Conservation (phyloP, 2,888 invertebrate genomes). For the Choristoneura rosaceana region DNA sequence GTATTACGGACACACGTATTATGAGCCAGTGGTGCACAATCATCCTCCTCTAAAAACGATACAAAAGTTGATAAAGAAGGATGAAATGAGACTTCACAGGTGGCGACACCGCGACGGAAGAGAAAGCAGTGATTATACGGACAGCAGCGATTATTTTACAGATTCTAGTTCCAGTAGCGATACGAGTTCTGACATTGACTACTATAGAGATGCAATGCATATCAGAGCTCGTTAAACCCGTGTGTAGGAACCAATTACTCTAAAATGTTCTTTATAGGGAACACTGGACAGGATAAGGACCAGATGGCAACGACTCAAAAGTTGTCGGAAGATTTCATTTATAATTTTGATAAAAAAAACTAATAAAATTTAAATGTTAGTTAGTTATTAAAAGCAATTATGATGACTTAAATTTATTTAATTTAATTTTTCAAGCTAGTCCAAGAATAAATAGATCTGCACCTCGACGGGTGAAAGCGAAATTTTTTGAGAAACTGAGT, state of each 20-base stretch:
- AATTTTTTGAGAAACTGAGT: too few relatives aligned
- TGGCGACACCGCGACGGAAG: constrained; percentile 35
- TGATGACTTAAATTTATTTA: too few relatives aligned
- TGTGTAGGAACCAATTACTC: too few relatives aligned
- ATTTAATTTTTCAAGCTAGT: too few relatives aligned
- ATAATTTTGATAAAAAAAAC: too few relatives aligned
- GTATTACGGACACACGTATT: constrained; percentile 61
- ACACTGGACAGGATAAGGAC: too few relatives aligned
- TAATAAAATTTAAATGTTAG: too few relatives aligned
- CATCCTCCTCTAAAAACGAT: constrained; percentile 67
- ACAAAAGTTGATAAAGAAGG: constrained; percentile 52
- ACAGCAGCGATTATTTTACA: constrained; percentile 15
- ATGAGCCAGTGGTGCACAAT: constrained; percentile 68
- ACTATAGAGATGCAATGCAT: constrained; percentile 49
- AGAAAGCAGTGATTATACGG: constrained; percentile 5
- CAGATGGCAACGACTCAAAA: not conserved
- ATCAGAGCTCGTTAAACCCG: constrained; percentile 32
- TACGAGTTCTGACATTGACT: constrained; percentile 44
- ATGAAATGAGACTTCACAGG: constrained; percentile 47
- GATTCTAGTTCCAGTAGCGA: constrained; percentile 36
- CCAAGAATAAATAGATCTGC: too few relatives aligned
- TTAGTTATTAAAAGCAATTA: too few relatives aligned
- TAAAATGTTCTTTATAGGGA: too few relatives aligned
- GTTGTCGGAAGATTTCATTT: too few relatives aligned
- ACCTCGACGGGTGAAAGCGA: too few relatives aligned